A percentile compares a stretch with the other conserved stretches of the same genome.
phyloP scores from a whole-genome alignment of 1,140 invertebrate genomes.

The Macrotrachela quadricornifera region DNA sequence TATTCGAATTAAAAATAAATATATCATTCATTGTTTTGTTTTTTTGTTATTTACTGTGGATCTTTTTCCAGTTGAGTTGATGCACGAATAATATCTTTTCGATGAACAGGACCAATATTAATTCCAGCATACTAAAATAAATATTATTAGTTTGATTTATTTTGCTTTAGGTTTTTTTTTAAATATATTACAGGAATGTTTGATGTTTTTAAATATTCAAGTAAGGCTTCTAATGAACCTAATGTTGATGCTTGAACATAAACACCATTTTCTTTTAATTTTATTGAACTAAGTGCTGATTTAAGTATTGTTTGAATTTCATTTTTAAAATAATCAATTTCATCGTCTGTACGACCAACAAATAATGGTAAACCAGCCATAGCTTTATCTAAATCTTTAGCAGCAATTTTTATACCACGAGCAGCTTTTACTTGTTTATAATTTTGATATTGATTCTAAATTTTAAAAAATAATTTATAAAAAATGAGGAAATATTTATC shows the following conservation, averaged over 20 bases:
- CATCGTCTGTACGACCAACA: conserved; percentile 72
- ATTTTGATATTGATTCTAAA: conserved; percentile 76
- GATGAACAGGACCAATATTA: conserved; percentile 94
- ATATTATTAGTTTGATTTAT: neutral
- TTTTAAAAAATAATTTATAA: conserved; percentile 13
- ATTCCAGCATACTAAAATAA: conserved; percentile 75
- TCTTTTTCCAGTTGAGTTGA: conserved; percentile 97
- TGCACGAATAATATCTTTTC: conserved; percentile 96
- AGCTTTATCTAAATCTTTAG: conserved; percentile 90
- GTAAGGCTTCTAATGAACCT: conserved; percentile 82
- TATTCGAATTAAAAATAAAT: neutral
- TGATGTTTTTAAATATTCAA: conserved; percentile 77
- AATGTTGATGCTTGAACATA: conserved; percentile 96
- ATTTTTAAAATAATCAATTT: conserved; percentile 61
- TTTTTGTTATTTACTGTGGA: conserved; percentile 43
- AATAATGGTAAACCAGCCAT: conserved; percentile 52
- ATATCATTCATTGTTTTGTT: conserved; percentile 31
- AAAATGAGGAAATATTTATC: too few species aligned
- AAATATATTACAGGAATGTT: conserved; percentile 57
- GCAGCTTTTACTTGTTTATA: conserved; percentile 81
- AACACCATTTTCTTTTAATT: conserved; percentile 67
- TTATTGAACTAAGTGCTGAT: conserved; percentile 69
- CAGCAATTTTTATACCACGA: conserved; percentile 84
- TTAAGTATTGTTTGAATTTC: conserved; percentile 58
- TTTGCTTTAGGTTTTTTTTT: neutral